Conservation (phyloP, 2,113 vertebrate species). For the Laticauda colubrina region DNA sequence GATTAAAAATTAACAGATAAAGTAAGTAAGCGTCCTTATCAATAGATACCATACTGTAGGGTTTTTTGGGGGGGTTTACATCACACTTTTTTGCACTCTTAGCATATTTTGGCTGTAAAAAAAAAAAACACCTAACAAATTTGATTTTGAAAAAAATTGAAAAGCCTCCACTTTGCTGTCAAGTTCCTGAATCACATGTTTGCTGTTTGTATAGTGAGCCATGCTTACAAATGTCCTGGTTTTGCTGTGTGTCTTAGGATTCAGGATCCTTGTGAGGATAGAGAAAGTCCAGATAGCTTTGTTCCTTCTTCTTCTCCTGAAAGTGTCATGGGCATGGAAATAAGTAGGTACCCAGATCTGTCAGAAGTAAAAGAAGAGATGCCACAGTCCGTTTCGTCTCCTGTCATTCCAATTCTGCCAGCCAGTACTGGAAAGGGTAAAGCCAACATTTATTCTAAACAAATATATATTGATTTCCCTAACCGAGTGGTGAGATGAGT, state of each 20-base stretch:
- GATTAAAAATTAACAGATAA: background rate
- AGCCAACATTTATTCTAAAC: background rate
- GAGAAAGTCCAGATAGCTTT: constrained; percentile 84
- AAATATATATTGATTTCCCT: background rate
- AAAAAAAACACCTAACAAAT: background rate
- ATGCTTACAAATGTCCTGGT: background rate
- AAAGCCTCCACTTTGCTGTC: background rate
- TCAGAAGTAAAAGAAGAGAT: constrained; percentile 88
- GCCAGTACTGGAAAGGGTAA: constrained; percentile 86
- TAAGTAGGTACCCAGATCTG: constrained; percentile 90
- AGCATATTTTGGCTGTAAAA: background rate
- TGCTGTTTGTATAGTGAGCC: background rate
- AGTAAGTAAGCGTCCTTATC: background rate
- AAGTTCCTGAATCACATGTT: background rate
- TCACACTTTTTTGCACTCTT: background rate
- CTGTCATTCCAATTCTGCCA: constrained; percentile 87
- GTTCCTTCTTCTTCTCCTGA: constrained; percentile 95
- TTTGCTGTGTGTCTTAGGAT: constrained; percentile 66
- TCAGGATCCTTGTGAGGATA: constrained; percentile 81
- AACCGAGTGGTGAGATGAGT: background rate
- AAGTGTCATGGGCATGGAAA: constrained; percentile 84
- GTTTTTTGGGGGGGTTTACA: background rate
- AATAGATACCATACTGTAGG: background rate
- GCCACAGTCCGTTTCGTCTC: constrained; percentile 86
- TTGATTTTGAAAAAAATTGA: background rate